These are phyloP conservation scores for Bettongia penicillata DNA, from an alignment of 2,113 vertebrate genomes.

Conservation along the genomic window DNA sequence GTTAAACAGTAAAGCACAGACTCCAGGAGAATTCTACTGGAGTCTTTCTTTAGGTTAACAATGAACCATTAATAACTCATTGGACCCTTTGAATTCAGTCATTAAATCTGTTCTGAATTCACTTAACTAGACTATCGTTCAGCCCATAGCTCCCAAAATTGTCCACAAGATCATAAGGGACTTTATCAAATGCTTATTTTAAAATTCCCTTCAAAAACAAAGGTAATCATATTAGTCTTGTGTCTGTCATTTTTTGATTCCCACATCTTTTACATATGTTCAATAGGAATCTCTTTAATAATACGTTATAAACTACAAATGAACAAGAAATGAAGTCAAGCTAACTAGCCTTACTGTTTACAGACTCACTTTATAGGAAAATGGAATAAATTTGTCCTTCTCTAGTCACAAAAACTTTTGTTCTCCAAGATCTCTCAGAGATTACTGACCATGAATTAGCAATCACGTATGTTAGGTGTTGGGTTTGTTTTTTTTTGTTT, in stretches of 20 bases:
- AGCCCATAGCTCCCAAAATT: not conserved
- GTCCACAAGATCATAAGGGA: not conserved
- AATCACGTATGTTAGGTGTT: not conserved
- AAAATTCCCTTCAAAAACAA: not conserved
- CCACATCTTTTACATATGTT: not conserved
- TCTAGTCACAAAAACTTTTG: not conserved
- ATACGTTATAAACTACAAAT: not conserved
- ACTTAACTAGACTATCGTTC: not conserved
- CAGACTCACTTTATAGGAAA: not conserved
- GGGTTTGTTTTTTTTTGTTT: too few species aligned
- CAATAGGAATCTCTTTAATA: not conserved
- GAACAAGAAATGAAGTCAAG: not conserved
- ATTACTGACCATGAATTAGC: not conserved
- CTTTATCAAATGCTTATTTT: not conserved
- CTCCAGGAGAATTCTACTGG: not conserved
- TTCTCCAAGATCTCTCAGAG: not conserved
- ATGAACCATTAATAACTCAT: not conserved
- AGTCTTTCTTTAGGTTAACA: not conserved
- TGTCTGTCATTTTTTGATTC: not conserved
- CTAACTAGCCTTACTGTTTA: not conserved
- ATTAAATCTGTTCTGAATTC: not conserved
- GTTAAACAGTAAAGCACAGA: not conserved
- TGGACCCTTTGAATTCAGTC: not conserved
- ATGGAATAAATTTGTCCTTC: not conserved
- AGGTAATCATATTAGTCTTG: not conserved